Percentiles rank a stretch among this genome's conserved stretches.
These are phyloP conservation scores for Chelonus formosanus DNA, from an alignment of 2,888 invertebrate species.

Conservation along the genomic window DNA sequence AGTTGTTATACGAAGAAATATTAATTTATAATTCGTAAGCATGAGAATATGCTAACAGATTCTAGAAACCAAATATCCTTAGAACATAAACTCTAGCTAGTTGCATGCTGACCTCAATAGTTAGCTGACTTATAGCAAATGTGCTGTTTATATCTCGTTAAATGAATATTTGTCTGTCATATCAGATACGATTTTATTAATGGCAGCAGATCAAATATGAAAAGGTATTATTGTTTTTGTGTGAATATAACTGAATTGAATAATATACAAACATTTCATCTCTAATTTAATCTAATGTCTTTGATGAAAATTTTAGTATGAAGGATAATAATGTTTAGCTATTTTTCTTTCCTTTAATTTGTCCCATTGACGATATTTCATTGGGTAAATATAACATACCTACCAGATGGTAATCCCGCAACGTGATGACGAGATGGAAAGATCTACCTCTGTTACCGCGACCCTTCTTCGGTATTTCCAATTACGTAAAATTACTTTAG, in stretches of 20 bases:
- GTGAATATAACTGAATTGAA: too few relatives aligned
- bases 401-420: not conserved
- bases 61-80: too few relatives aligned
- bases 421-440: slow-evolving; percentile 4
- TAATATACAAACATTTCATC: too few relatives aligned
- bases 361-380: slow-evolving; percentile 4
- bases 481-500: slow-evolving; percentile 53
- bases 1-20: too few relatives aligned
- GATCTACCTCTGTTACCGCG: slow-evolving; percentile 35
- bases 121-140: slow-evolving; percentile 38
- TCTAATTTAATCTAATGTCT: not conserved
- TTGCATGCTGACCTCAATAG: too few relatives aligned
- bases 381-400: slow-evolving; percentile 3
- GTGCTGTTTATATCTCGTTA: slow-evolving; percentile 62
- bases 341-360: slow-evolving; percentile 10
- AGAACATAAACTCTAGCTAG: too few relatives aligned
- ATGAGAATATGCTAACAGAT: too few relatives aligned
- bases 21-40: too few relatives aligned
- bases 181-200: slow-evolving; percentile 41
- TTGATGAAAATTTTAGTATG: slow-evolving; percentile 4
- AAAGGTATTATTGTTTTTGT: too few relatives aligned
- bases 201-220: not conserved
- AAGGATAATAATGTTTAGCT: not conserved
- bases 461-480: slow-evolving; percentile 52
- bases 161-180: slow-evolving; percentile 61